Evolutionary conservation across 2,888 invertebrate genomes (phyloP).

Genomic region (Dugesia japonica): DNA sequence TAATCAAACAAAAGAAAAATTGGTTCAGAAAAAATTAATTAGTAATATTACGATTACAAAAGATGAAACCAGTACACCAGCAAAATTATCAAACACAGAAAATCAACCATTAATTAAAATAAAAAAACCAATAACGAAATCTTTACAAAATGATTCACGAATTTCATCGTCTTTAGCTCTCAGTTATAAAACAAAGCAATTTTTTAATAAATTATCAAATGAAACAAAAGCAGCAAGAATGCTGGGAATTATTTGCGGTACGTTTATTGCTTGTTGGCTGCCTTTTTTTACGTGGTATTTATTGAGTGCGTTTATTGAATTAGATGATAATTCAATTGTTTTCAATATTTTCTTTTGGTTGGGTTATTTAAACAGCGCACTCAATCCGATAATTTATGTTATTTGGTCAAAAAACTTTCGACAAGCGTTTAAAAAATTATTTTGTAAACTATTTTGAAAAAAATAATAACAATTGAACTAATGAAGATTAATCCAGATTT

Average conservation of each 20-base stretch:
- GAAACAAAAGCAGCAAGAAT: conserved; percentile 93
- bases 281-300: conserved; percentile 61
- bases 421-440: conserved; percentile 76
- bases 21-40: not conserved
- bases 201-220: conserved; percentile 47
- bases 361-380: conserved; percentile 86
- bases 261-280: conserved; percentile 75
- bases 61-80: not conserved
- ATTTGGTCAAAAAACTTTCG: conserved; percentile 83
- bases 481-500: too few relatives aligned
- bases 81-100: not conserved
- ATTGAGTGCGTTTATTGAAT: conserved; percentile 59
- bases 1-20: not conserved
- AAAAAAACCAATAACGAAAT: not conserved
- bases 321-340: conserved; percentile 54
- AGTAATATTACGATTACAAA: not conserved
- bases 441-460: conserved; percentile 55
- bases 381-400: conserved; percentile 84
- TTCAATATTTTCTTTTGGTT: conserved; percentile 88
- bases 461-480: not conserved
- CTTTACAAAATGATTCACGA: not conserved
- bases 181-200: not conserved
- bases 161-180: not conserved
- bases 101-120: not conserved
- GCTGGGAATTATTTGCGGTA: conserved; percentile 83